Base-by-base conservation (phyloP, 1,140 invertebrate species). In the Meloidogyne hapla region DNA sequence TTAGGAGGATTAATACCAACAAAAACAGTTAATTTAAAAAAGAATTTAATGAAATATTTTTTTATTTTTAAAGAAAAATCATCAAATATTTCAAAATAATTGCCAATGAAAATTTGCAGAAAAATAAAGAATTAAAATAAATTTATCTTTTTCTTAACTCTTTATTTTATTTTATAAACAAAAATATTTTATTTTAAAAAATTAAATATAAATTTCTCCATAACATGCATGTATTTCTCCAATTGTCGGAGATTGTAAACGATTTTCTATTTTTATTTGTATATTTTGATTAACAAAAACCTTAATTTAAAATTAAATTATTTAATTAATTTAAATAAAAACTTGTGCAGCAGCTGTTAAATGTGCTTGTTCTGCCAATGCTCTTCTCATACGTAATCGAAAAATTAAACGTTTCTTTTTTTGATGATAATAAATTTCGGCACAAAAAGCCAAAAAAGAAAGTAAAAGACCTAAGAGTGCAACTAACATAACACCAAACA, bases 1-100 rank as follows among this genome's bases (percentile, higher is more conserved):
- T 64, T 76, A 18, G 75, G 75, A 18, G 75, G 75, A 38, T 26
- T 76, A 10, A 73, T 76, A 1, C 75, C 75, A n/a, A 26, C 4
- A 48, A 48, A 48, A 48, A 18, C 45, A 48, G 68, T 75, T 18
- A 48, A 2, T 48, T 48, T 18, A 18, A 2, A 15, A 15, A 48
- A 48, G 4, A 48, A 48, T 48, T 48, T 48, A 42, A 42, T 42
- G 2, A 10, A 18, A 18, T 18, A 48, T 48, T 15, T 48, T 15
- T 2, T 9, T 42, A 42, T 12, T 42, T 42, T 48, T 48, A 15
- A 18, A 48, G 45, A 48, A 18, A 48, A 48, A 48, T 15, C 15
- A 48, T 15, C 12, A 48, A 1, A 48, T 48, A 15, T 4, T 42
- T 15, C 45, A 48, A 48, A 15, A 8, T 42, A 13, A 48, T 13